Base-by-base conservation (phyloP, 2,113 vertebrate species). In the Cichladusa arquata region DNA sequence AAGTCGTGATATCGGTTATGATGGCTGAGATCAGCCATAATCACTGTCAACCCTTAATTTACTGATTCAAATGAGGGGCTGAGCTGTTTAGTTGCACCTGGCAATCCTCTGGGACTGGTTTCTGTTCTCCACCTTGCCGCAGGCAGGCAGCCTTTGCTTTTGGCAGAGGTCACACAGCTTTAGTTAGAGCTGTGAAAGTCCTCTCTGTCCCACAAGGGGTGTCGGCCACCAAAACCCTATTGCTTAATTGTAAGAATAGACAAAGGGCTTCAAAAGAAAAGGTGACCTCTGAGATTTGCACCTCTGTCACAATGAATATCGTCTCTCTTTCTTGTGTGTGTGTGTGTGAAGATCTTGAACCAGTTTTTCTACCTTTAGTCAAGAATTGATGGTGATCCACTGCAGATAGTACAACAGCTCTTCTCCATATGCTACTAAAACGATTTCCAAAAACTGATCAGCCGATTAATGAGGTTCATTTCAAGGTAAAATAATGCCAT, bases 1-100 rank as follows among this genome's bases (percentile, higher is more conserved):
- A 86, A 71, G 51, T 78, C 5, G 0, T 53, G 60, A 8, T 95
- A 74, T 67, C 3, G 0, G 84, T 95, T 89, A 65, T 79, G 73
- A 61, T 91, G 90, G 85, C 73, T 91, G 61, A 81, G 73, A 93
- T 94, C 78, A 78, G 61, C 61, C 70, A 13, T 56, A 81, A 96
- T 89, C 87, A 66, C 50, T 34, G 64, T 78, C 87, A 91, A 47
- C 34, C 78, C 40, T 94, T 81, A 87, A 91, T 95, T 92, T 86
- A 53, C 40, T 79, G 77, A 87, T 87, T 91, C 70, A 93, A 76
- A 92, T 92, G 81, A 86, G 57, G 72, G 54, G 29, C 72, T 54
- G 64, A 56, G 86, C 66, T 87, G 71, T 84, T 90, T 93, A 58
- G 61, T 84, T 95, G 86, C 91, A 93, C 86, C 73, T 95, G 80